A percentile compares a stretch with the other conserved stretches of the same genome.
These are phyloP conservation scores for Epizoanthus illoricatus DNA, from an alignment of 92 coral and sea anemone genomes.

Conservation along the genomic window DNA sequence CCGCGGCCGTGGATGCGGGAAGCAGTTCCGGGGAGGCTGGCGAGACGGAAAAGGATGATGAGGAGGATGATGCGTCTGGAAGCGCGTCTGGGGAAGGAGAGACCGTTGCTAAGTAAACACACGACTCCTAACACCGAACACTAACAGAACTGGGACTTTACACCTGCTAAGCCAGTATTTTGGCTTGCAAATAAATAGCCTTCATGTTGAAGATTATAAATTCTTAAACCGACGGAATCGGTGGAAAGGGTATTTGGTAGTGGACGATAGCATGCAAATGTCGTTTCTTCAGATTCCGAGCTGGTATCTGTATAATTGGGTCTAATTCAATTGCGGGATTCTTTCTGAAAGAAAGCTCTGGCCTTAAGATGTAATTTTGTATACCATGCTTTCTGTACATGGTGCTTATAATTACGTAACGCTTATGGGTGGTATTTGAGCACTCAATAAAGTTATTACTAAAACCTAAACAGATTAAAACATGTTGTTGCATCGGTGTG, in stretches of 20 bases:
- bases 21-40: constrained; percentile 40
- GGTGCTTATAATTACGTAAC: neutral
- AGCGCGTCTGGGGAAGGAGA: constrained; percentile 38
- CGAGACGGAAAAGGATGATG: constrained; percentile 23
- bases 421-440: neutral
- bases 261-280: constrained; percentile 20
- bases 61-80: constrained; percentile 28
- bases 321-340: neutral
- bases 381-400: neutral
- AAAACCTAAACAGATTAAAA: neutral
- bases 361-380: neutral
- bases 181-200: neutral
- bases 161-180: neutral
- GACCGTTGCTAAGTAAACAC: constrained; percentile 28
- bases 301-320: neutral
- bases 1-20: constrained; percentile 20
- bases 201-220: constrained; percentile 10
- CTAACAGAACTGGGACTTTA: constrained; percentile 7
- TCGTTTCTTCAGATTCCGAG: constrained; percentile 6
- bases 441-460: constrained; percentile 37
- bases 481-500: too few species aligned
- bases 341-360: constrained; percentile 17
- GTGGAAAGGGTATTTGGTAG: constrained; percentile 10
- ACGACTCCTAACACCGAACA: neutral
- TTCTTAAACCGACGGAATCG: neutral